Conservation (phyloP, 92 coral and sea anemone species). For the Palythoa heliodiscus region DNA sequence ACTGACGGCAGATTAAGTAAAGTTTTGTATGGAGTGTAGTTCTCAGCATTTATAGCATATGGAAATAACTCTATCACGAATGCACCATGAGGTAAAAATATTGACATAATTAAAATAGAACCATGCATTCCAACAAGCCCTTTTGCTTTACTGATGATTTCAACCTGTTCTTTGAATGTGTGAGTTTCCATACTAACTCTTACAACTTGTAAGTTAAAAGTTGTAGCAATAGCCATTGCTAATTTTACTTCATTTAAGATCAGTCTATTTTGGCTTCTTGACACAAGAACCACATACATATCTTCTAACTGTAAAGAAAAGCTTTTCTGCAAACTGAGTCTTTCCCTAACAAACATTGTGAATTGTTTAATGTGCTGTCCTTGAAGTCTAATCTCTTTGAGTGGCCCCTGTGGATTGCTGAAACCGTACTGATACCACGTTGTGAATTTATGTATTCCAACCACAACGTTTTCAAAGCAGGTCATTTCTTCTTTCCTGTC, state of each 20-base stretch:
- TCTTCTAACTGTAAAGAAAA: not conserved
- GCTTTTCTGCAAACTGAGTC: constrained; percentile 51
- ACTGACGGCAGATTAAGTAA: constrained; percentile 77
- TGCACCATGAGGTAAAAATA: constrained; percentile 79
- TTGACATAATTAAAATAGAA: constrained; percentile 81
- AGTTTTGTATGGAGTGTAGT: constrained; percentile 89
- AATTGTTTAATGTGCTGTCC: constrained; percentile 71
- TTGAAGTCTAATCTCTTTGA: constrained; percentile 57
- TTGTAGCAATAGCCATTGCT: constrained; percentile 77
- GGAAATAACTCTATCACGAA: constrained; percentile 87
- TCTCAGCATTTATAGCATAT: constrained; percentile 76
- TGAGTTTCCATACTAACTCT: constrained; percentile 88
- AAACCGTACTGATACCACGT: constrained; percentile 99
- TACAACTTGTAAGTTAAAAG: constrained; percentile 69
- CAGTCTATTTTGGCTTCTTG: constrained; percentile 81
- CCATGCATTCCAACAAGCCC: constrained; percentile 98
- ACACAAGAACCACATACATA: constrained; percentile 60
- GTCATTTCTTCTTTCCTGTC: constrained; percentile 53
- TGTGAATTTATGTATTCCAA: constrained; percentile 87
- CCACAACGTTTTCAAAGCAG: constrained; percentile 79
- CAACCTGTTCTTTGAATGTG: constrained; percentile 66
- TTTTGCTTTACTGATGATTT: constrained; percentile 69
- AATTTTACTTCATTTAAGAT: constrained; percentile 80
- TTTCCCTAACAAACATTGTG: constrained; percentile 59
- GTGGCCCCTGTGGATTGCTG: constrained; percentile 79